These are phyloP conservation scores for Todiramphus saurophagus DNA, from an alignment of 2,113 vertebrate genomes.

Conservation along the genomic window DNA sequence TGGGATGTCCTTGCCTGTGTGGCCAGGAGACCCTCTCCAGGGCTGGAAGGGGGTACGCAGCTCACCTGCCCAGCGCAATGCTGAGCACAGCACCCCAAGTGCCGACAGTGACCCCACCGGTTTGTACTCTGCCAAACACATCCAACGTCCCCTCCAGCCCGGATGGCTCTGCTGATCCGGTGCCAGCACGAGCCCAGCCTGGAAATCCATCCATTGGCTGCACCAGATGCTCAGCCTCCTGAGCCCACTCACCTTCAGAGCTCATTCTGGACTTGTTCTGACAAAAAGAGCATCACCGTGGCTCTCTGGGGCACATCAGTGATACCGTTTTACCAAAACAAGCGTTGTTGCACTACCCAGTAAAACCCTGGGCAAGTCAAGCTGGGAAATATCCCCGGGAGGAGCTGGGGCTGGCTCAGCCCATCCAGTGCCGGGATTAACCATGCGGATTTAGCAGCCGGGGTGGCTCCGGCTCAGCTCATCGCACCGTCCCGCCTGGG, in stretches of 20 bases:
- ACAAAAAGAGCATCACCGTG: accelerated
- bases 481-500: background rate
- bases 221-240: background rate
- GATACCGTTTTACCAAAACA: background rate
- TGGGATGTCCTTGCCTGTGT: background rate
- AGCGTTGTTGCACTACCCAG: accelerated
- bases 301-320: background rate
- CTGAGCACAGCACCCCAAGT: background rate
- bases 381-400: background rate
- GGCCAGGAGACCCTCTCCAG: background rate
- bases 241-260: background rate
- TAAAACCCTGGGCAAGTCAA: background rate
- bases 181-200: accelerated
- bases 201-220: background rate
- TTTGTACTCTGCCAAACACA: accelerated
- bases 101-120: accelerated
- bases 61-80: accelerated
- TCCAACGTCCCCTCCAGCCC: background rate
- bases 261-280: background rate
- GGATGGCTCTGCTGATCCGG: background rate
- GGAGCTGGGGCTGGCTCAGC: background rate
- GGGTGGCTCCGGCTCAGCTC: background rate
- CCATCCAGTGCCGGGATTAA: background rate
- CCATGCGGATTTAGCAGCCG: background rate
- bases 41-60: background rate